phyloP scores from a whole-genome alignment of 53 echinoderm and acorn worm genomes.

The Arbacia lixula region DNA sequence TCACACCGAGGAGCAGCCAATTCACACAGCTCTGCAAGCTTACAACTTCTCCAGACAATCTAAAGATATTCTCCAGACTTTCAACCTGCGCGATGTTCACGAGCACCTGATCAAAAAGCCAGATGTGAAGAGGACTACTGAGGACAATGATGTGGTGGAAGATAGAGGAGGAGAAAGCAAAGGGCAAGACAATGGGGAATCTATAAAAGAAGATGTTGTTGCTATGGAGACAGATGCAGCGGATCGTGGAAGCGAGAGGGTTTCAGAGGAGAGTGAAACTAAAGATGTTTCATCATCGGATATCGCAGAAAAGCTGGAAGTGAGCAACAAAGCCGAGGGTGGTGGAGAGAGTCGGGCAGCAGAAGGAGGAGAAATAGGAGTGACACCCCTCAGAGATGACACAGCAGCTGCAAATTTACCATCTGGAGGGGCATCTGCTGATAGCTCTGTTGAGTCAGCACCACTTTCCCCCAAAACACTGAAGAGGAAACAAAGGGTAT shows the following conservation, averaged over 20 bases:
- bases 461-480: neutral
- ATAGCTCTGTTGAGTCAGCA: neutral
- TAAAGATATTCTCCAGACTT: constrained; percentile 64
- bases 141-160: constrained; percentile 19
- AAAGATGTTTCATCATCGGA: neutral
- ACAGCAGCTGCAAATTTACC: no score
- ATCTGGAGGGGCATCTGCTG: neutral
- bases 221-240: no score
- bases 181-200: no score
- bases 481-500: neutral
- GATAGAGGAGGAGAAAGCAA: constrained; percentile 20
- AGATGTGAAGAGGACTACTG: neutral
- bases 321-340: neutral
- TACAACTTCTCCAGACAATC: constrained; percentile 83
- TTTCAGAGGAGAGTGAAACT: constrained; percentile 6
- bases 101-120: constrained; percentile 42
- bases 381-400: no score
- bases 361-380: neutral
- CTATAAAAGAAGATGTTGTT: no score
- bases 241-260: neutral
- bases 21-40: constrained; percentile 65
- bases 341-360: neutral
- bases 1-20: constrained; percentile 81
- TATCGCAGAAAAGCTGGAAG: neutral
- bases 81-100: constrained; percentile 67